Base-by-base conservation (phyloP, 2,888 invertebrate genomes). In the Cactoblastis cactorum region DNA sequence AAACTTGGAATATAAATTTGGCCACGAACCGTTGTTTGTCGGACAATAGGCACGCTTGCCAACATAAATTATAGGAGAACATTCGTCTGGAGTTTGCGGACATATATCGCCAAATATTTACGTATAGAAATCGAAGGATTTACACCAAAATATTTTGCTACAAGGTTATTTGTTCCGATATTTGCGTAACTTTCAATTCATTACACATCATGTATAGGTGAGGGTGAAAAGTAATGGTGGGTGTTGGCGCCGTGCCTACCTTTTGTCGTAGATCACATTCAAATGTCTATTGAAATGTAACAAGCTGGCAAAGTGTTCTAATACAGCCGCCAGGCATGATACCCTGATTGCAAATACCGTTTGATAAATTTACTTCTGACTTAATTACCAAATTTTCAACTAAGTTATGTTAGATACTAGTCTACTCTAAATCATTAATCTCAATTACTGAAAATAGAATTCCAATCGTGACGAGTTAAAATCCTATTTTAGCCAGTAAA, bases 1-100 rank as follows among this genome's bases (percentile, higher is more conserved):
- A 73, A 81, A 85, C 78, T 83, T 83, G 64, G 78, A 72, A 78
- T 80, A 83, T 82, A 85, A 83, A 83, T 84, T 83, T 75, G 71
- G 71, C 69, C 66, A 59, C 66, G 65, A 66, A 65, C 70, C 65
- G 72, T 75, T 81, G 80, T 83, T 80, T 80, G 82, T 75, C 73
- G 71, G 66, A 77, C 78, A 83, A 82, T 78, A 77, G 79, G 72
- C 75, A 57, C 63, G 69, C 67, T 68, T 72, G 75, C 73, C 74
- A 74, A 83, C 78, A 79, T 83, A 83, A 83, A 81, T 84, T 83
- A 83, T 77, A 67, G 71, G 67, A 66, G 74, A 73, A 71, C 74
- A 76, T 80, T 79, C 75, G 74, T 80, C 77, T 78, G 61, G 62
- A 72, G 73, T 76, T 71, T 69, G 65, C 72, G 62, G 68, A 71